Conservation (phyloP, 2,113 vertebrate species). For the Machaerirhynchus nigripectus region DNA sequence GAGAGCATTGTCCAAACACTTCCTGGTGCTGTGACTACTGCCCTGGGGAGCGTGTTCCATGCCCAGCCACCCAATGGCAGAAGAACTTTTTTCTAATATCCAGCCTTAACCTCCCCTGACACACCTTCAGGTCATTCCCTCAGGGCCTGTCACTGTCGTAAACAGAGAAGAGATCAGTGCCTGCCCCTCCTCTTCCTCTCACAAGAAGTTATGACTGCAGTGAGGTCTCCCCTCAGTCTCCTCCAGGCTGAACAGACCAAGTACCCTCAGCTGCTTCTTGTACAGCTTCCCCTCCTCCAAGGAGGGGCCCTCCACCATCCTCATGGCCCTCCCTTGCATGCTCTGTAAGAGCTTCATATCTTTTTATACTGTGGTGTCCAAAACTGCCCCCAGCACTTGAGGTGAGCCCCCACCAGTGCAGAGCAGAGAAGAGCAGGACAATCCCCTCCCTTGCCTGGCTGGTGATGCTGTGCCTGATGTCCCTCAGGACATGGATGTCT, state of each 20-base stretch:
- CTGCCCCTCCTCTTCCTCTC: neutral
- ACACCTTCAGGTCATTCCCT: neutral
- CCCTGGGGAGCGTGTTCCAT: neutral
- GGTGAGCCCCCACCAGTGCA: neutral
- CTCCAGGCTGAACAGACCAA: neutral
- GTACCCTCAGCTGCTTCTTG: accelerated
- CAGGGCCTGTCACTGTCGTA: accelerated
- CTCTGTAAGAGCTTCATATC: neutral
- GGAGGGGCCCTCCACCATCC: neutral
- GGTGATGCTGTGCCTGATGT: accelerated
- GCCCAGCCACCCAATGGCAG: neutral
- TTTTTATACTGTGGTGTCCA: neutral
- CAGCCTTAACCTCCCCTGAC: neutral
- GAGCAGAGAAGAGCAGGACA: neutral
- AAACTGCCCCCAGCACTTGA: neutral
- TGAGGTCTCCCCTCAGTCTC: neutral
- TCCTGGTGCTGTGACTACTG: neutral
- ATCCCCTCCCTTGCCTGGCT: accelerated
- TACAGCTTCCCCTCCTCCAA: neutral
- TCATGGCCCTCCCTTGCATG: neutral
- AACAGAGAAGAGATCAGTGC: neutral
- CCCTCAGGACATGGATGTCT: neutral
- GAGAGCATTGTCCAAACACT: neutral
- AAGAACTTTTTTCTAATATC: accelerated
- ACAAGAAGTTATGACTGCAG: accelerated